Evolutionary conservation across 2,888 invertebrate species (phyloP).

Genomic region (Bedellia somnulentella): DNA sequence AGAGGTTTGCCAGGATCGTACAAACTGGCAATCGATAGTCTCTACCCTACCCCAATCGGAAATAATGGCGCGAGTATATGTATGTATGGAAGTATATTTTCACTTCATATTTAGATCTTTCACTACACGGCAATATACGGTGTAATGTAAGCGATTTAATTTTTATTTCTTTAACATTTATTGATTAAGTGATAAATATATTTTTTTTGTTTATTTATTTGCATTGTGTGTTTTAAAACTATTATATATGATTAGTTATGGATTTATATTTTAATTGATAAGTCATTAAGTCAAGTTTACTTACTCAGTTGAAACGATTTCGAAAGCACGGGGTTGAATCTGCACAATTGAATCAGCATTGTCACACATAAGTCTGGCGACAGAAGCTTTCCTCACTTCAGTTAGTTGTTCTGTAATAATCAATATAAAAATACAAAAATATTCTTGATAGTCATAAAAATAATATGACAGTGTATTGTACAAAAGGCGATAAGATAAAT

Average conservation of each 20-base stretch:
- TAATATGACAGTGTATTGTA: too few species aligned
- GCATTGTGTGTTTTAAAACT: neutral
- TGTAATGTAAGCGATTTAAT: neutral
- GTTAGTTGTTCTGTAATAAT: constrained; percentile 5
- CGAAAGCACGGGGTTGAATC: constrained; percentile 5
- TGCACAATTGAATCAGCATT: constrained; percentile 3
- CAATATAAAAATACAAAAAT: too few species aligned
- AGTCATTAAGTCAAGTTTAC: too few species aligned
- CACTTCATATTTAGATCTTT: neutral
- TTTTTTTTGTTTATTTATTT: neutral
- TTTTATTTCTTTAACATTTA: neutral
- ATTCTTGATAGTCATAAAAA: too few species aligned
- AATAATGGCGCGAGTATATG: too few species aligned
- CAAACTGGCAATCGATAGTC: too few species aligned
- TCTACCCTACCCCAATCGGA: too few species aligned
- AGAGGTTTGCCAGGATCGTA: too few species aligned
- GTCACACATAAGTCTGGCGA: constrained; percentile 5
- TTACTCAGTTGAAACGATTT: neutral
- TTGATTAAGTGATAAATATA: neutral
- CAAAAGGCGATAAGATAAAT: too few species aligned
- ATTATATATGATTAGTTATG: too few species aligned
- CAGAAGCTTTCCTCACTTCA: constrained; percentile 4
- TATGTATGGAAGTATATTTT: too few species aligned
- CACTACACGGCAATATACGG: neutral
- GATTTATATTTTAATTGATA: too few species aligned